Conservation (phyloP, 2,888 invertebrate genomes). For the Digitonthophagus gazella region DNA sequence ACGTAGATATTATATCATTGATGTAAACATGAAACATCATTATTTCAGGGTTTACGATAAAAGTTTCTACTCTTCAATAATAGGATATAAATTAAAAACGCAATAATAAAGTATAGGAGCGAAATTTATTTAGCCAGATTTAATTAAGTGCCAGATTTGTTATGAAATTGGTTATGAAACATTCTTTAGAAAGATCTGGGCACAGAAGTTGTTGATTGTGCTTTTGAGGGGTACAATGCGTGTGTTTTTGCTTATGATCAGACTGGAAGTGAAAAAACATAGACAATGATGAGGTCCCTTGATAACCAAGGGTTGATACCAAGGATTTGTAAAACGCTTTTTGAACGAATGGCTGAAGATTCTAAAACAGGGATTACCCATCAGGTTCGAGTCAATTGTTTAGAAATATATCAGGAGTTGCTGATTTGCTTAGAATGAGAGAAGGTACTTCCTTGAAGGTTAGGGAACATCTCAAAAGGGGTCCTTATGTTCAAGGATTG, state of each 20-base stretch:
- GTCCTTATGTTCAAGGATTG: constrained; percentile 82
- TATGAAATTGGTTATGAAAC: too few relatives aligned
- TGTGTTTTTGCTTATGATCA: constrained; percentile 91
- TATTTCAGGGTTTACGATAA: too few relatives aligned
- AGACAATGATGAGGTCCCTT: constrained; percentile 86
- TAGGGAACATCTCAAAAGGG: constrained; percentile 72
- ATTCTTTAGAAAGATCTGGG: constrained; percentile 75
- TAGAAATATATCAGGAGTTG: constrained; percentile 67
- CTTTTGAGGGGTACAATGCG: constrained; percentile 83
- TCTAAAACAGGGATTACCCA: constrained; percentile 80
- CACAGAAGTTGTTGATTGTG: constrained; percentile 75
- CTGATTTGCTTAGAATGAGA: constrained; percentile 62
- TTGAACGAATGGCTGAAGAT: constrained; percentile 77
- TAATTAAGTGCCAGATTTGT: too few relatives aligned
- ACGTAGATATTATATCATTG: too few relatives aligned
- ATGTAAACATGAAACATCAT: too few relatives aligned
- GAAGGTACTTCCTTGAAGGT: constrained; percentile 57
- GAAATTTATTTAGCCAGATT: too few relatives aligned
- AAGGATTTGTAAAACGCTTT: constrained; percentile 79
- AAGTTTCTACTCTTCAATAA: too few relatives aligned
- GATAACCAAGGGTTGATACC: constrained; percentile 82
- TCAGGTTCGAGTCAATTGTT: constrained; percentile 75
- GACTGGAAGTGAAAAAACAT: constrained; percentile 88
- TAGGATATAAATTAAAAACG: too few relatives aligned
- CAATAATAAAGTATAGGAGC: too few relatives aligned